Evolutionary conservation across 2,888 invertebrate species (phyloP), one percentile per base, ranked within the genome.

Genomic region (Beris chalybata): DNA sequence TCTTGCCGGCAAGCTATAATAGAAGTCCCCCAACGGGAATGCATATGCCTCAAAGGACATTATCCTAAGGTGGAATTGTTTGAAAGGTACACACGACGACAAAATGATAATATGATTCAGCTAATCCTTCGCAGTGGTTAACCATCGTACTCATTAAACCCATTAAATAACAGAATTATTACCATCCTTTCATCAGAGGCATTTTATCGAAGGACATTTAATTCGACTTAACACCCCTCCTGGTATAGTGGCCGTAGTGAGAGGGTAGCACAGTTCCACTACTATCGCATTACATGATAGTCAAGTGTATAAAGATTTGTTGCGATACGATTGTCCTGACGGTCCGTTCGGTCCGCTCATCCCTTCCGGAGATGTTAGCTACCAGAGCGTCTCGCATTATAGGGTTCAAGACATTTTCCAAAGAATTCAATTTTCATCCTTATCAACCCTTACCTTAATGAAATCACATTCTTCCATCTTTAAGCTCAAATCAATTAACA

Each of bases 401-500:
- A 22, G 22, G n/a, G 11, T 12, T 43, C 13, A 64, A 15, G 64
- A 54, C 64, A 30, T 54, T 48, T 53, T 44, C 9, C 64, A 44
- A 65, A 54, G 65, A 69, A 69, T 67, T 69, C 69, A 69, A 69
- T 69, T 69, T 61, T 52, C 43, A 7, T 57, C 59, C 67, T 69
- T 67, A 69, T 67, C 67, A 67, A 63, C 61, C 69, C 64, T 64
- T 65, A 69, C 69, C 67, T 69, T 69, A 69, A 69, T 69, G 67
- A 69, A 69, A 69, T 65, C 65, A 53, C 69, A 67, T 69, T 69
- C 67, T 67, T 66, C 66, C 64, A 69, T 69, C 69, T 69, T 69
- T 58, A 69, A 69, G 69, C 69, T 67, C 43, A 69, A 69, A 69
- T 69, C 69, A 69, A 69, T 69, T 69, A 69, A 67, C 69, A 69